Base-by-base conservation (phyloP, 2,113 vertebrate genomes). In the Agelaius phoeniceus region DNA sequence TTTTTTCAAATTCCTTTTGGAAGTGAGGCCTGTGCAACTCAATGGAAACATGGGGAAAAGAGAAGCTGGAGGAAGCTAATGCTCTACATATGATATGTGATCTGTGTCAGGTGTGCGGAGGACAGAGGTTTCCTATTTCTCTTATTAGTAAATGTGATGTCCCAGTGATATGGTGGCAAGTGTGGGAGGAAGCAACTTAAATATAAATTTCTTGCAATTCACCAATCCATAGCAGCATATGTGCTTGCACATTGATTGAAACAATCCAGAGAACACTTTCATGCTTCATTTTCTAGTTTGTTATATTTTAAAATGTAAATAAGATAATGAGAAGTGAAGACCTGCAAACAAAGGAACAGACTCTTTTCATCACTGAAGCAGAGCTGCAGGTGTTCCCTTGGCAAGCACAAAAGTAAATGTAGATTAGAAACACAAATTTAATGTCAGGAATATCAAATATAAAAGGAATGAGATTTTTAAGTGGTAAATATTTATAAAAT, bases 241-340 rank as follows among this genome's bases (percentile, higher is more conserved):
- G 52, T 79, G 23, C 18, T 24, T 59, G 6, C 12, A 62, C 1
- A 10, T 41, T 74, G 71, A 41, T 74, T 31, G 5, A 62, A 75
- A 69, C 31, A 35, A 9, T 0, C 1, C 0, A 0, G 33, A 63
- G 89, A 89, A 84, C 26, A 75, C 35, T 30, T 73, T n/a, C 18
- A 19, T 55, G 22, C 13, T 82, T 67, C 1, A n/a, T 91, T 89
- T 84, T 26, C 37, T 39, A 46, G 8, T 35, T 72, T 41, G 33
- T 7, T 41, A 4, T 59, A 43, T 80, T 87, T 84, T 59, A 67
- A 82, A 46, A 35, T 59, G 4, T 44, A 69, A 65, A 71, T 37
- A 72, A 28, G 23, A 43, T 27, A 71, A 77, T 66, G 31, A 54
- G 33, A 74, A 84, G 1, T 78, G 66, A 78, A 84, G 66, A 59